Evolutionary conservation across 2,113 vertebrate genomes (phyloP), one percentile per base, ranked within the genome.

Genomic region (Glaucomys volans): DNA sequence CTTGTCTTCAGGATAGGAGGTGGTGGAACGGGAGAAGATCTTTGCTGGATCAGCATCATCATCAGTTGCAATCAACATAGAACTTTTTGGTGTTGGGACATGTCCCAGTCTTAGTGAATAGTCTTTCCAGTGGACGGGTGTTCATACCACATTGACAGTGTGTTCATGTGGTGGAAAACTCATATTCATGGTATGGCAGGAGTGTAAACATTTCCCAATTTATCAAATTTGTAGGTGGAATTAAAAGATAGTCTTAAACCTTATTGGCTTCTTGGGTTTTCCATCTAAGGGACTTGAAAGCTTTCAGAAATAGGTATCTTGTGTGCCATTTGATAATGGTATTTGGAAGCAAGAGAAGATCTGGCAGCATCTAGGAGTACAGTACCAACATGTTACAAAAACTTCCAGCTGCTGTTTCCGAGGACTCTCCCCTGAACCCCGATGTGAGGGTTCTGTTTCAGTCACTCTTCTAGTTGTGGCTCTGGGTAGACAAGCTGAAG

Each of bases 301-400:
- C 37, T 64, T 96, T 90, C 81, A 64, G 96, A 94, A 92, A 47
- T 40, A 52, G 16, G 28, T 44, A 40, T 44, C 4, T 42, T 75
- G 37, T 75, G 37, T 66, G 40, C 64, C 42, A 92, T 92, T 90
- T 50, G 59, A 71, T 66, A 20, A 76, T 47, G 67, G 28, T 50
- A 44, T 77, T 26, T 47, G 57, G 62, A 88, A 54, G 6, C 24
- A 32, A 95, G 47, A 83, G 50, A 50, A 24, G 35, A 17, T 17
- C 22, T 13, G 47, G 28, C 22, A n/a, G 37, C n/a, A 10, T 88
- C 20, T 26, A 0, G 47, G 37, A 76, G 57, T n/a, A 35, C 57
- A 71, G 44, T 8, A 24, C 57, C 17, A 71, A 50, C 83, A 76
- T 50, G 28, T 83, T 93, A 71, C 30, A 91, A 89, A 96, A 91